A percentile compares a stretch with the other conserved stretches of the same genome.
phyloP scores from a whole-genome alignment of 2,888 invertebrate genomes.

The Tryphoninae sp. region DNA sequence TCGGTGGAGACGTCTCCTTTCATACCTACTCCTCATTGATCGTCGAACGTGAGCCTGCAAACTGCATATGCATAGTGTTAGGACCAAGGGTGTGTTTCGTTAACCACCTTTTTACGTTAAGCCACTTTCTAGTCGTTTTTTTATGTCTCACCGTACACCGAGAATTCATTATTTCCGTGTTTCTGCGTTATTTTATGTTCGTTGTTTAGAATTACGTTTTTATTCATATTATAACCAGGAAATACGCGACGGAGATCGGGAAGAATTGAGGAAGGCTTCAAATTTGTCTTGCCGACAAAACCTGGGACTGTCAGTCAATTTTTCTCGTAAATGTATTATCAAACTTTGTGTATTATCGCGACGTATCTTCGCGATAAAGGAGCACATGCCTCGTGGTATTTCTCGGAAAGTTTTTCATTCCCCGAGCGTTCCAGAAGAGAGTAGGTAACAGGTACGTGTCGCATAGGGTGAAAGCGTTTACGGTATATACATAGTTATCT shows the following conservation, averaged over 20 bases:
- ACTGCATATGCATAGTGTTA: conserved; percentile 8
- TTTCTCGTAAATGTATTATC: not conserved
- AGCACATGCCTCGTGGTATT: conserved; percentile 22
- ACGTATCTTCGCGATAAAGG: conserved; percentile 19
- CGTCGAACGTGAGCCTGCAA: conserved; percentile 42
- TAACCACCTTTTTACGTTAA: not conserved
- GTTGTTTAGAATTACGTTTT: not conserved
- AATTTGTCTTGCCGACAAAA: not conserved
- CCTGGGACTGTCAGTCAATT: conserved; percentile 2
- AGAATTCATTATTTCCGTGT: conserved; percentile 15
- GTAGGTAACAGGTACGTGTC: conserved; percentile 57
- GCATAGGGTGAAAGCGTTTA: conserved; percentile 46
- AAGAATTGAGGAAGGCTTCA: not conserved
- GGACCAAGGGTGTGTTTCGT: conserved; percentile 5
- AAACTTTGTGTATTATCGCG: conserved; percentile 15
- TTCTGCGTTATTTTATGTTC: too few relatives aligned
- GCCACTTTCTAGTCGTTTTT: conserved; percentile 2
- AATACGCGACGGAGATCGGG: not conserved
- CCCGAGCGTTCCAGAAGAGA: conserved; percentile 17
- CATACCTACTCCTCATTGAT: conserved; percentile 20
- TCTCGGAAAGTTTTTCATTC: conserved; percentile 40
- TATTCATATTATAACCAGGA: not conserved
- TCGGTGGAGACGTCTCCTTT: conserved; percentile 29
- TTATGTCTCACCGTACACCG: conserved; percentile 8
- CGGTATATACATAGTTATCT: conserved; percentile 9